phyloP scores from a whole-genome alignment of 1,140 invertebrate species.

The Bombus confusus region DNA sequence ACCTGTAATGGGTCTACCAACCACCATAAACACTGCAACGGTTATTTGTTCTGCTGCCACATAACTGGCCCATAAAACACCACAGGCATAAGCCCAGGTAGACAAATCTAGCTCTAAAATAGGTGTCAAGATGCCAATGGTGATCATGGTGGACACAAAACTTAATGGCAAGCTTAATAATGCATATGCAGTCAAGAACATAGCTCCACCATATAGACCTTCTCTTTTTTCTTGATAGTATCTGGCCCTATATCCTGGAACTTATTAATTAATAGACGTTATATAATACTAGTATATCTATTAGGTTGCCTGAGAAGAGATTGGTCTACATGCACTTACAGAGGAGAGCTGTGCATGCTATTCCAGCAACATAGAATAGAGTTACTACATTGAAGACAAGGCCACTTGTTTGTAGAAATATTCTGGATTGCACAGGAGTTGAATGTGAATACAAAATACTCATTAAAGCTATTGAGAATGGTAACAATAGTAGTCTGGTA shows the following conservation, averaged over 20 bases:
- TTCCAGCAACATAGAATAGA: conserved; percentile 90
- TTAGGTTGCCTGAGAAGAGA: background rate
- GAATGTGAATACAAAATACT: conserved; percentile 90
- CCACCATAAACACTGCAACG: conserved; percentile 90
- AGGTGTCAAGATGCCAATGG: conserved; percentile 77
- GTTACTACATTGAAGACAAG: conserved; percentile 92
- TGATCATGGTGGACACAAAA: conserved; percentile 83
- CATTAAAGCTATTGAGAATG: conserved; percentile 89
- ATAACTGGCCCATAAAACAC: conserved; percentile 90
- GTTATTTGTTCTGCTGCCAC: conserved; percentile 93
- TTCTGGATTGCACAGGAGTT: conserved; percentile 75
- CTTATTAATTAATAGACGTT: conserved; percentile 80
- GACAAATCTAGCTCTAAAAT: conserved; percentile 76
- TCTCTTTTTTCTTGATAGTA: conserved; percentile 95
- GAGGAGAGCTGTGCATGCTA: conserved; percentile 89
- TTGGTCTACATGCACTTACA: conserved; percentile 84
- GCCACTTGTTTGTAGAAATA: conserved; percentile 83
- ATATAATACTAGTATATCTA: background rate
- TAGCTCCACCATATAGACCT: conserved; percentile 92
- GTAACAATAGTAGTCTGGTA: conserved; percentile 88
- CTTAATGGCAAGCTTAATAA: conserved; percentile 91
- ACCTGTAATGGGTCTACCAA: conserved; percentile 89
- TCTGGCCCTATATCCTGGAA: conserved; percentile 91
- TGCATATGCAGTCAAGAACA: conserved; percentile 91
- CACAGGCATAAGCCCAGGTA: conserved; percentile 77